These are phyloP conservation scores for Bubalus kerabau DNA, from an alignment of 2,113 vertebrate genomes.

Conservation along the genomic window DNA sequence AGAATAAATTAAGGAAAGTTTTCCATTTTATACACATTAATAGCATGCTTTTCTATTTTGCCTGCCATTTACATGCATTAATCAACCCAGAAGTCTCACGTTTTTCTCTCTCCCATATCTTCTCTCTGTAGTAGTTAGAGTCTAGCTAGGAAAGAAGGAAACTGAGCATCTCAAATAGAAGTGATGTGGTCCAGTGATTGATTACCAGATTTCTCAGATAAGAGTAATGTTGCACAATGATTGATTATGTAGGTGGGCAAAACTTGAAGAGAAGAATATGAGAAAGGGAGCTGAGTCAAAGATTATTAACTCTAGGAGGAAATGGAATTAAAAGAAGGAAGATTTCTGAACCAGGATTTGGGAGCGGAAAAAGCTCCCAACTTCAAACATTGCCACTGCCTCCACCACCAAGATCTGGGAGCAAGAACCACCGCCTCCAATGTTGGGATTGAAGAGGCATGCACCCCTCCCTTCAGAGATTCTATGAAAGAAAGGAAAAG, in stretches of 20 bases:
- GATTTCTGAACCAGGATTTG: neutral
- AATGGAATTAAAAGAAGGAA: neutral
- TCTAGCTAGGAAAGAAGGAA: neutral
- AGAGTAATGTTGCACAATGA: neutral
- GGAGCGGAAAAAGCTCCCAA: neutral
- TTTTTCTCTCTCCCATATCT: neutral
- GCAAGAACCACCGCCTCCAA: neutral
- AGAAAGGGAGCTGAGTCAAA: neutral
- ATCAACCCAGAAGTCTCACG: neutral
- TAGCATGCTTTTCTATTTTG: neutral
- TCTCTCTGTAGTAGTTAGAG: neutral
- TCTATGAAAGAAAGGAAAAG: neutral
- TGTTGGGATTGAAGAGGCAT: neutral
- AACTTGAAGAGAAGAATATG: neutral
- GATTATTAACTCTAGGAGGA: neutral
- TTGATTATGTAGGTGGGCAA: neutral
- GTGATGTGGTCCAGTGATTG: neutral
- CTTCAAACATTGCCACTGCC: accelerated
- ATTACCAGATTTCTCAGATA: neutral
- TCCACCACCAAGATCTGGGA: neutral
- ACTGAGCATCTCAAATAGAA: neutral
- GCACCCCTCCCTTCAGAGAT: neutral
- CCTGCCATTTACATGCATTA: neutral
- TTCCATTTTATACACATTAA: neutral
- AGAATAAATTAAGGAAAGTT: neutral